Base-by-base conservation (phyloP, 2,888 invertebrate genomes). In the Lymantria monacha region DNA sequence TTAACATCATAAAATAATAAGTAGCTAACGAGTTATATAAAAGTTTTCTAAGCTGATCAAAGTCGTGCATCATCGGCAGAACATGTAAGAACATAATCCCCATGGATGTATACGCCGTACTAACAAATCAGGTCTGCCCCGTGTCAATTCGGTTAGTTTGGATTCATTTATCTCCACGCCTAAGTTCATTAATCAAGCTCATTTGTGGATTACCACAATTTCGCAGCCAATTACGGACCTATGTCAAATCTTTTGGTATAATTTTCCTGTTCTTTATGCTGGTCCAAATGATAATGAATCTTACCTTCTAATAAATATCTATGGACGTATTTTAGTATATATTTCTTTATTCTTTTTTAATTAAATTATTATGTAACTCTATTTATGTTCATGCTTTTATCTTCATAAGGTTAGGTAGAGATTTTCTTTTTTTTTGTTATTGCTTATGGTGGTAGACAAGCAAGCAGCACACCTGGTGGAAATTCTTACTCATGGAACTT, bases 101-200 rank as follows among this genome's bases (percentile, higher is more conserved):
- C 33, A 33, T 8, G 33, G 33, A 22, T 33, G 13, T 13, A 42
- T 49, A 22, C 2, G 44, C n/a, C 15, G 33, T 33, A 33, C 40
- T 45, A 41, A 50, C 50, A 50, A 50, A 50, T 50, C 50, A 43
- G 30, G 38, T 38, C 33, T 41, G 9, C 46, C n/a, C 40, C 42
- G 46, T 33, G 36, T 10, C 30, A 36, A 31, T 46, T 46, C 14
- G 14, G 41, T 44, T 9, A 45, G 41, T 43, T 30, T 40, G 13
- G 41, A 43, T 42, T 55, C 53, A 66, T 68, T 65, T 59, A 52
- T 66, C 54, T 53, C 44, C 51, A 44, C 38, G 44, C 38, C 40
- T 12, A 11, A 41, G 37, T 40, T 60, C 60, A 66, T 66, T 69
- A 66, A 69, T 66, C 51, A 55, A 45, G 15, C 46, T 54, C 53